These are phyloP conservation scores for Drosophila aff. DNA, from an alignment of 1,140 invertebrate genomes.

Conservation along the genomic window DNA sequence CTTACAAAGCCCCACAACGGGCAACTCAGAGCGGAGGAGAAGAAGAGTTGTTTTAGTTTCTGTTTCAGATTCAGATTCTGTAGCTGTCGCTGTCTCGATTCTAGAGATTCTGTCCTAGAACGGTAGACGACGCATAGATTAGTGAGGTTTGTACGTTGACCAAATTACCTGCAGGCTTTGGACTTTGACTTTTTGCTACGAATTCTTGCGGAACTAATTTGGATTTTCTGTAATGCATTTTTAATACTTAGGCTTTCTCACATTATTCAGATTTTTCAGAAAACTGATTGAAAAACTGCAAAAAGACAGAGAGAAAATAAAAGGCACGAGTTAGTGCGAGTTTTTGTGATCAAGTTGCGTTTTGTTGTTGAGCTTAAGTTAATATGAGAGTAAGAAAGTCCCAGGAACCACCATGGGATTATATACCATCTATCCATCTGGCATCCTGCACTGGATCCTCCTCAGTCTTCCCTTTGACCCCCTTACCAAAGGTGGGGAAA, in stretches of 20 bases:
- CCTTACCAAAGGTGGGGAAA: constrained; percentile 83
- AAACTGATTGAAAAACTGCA: constrained; percentile 81
- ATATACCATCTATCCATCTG: constrained; percentile 25
- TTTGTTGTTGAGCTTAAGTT: constrained; percentile 36
- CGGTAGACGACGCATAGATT: constrained; percentile 75
- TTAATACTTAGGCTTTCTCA: constrained; percentile 60
- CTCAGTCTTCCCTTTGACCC: constrained; percentile 65
- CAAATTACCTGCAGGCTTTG: constrained; percentile 68
- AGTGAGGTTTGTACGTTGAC: constrained; percentile 70
- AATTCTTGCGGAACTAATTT: constrained; percentile 54
- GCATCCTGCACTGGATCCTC: constrained; percentile 10
- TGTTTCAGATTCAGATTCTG: constrained; percentile 11
- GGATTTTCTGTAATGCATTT: constrained; percentile 15
- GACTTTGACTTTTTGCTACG: constrained; percentile 25
- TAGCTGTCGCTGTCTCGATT: constrained; percentile 66
- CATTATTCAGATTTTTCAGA: constrained; percentile 67
- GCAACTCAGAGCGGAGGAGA: constrained; percentile 42
- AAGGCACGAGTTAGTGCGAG: constrained; percentile 74
- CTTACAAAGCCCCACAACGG: constrained; percentile 57
- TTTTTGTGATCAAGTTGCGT: constrained; percentile 43
- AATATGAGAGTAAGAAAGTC: constrained; percentile 41
- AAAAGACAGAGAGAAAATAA: constrained; percentile 79
- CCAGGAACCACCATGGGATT: constrained; percentile 69
- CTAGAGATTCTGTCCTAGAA: constrained; percentile 77
- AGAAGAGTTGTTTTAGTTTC: constrained; percentile 35